A percentile compares a stretch with the other conserved stretches of the same genome.
phyloP scores from a whole-genome alignment of 2,888 invertebrate species.

The Azorinus chamasolen region DNA sequence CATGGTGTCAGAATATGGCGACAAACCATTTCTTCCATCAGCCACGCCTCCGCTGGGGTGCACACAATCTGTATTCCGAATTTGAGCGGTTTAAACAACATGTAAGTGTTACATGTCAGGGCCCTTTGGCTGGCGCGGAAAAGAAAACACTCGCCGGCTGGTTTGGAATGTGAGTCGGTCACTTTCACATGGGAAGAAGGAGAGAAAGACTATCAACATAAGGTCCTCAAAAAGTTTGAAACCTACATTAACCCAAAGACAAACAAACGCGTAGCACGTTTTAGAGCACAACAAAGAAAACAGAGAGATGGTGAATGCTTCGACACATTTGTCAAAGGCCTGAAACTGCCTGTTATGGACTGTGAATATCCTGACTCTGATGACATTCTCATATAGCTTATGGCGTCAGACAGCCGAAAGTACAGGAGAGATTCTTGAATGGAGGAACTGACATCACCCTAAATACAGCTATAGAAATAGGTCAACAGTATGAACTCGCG shows the following conservation, averaged over 20 bases:
- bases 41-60: slow-evolving; percentile 11
- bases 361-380: slow-evolving; percentile 51
- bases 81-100: slow-evolving; percentile 47
- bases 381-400: slow-evolving; percentile 27
- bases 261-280: slow-evolving; percentile 61
- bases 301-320: slow-evolving; percentile 57
- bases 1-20: too few species aligned
- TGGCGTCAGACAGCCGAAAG: neutral
- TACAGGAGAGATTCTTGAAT: neutral
- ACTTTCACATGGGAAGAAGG: slow-evolving; percentile 51
- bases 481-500: neutral
- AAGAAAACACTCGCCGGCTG: slow-evolving; percentile 15
- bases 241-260: slow-evolving; percentile 41
- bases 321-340: slow-evolving; percentile 54
- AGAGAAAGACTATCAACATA: slow-evolving; percentile 42
- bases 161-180: slow-evolving; percentile 57
- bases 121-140: slow-evolving; percentile 5
- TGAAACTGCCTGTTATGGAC: slow-evolving; percentile 53
- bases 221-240: slow-evolving; percentile 46
- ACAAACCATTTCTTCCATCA: slow-evolving; percentile 5
- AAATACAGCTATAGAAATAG: neutral
- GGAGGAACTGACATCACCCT: neutral
- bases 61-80: slow-evolving; percentile 18
- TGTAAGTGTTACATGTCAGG: slow-evolving; percentile 22
- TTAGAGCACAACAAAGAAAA: slow-evolving; percentile 49